Evolutionary conservation across 1,140 invertebrate genomes (phyloP).

Genomic region (Leguminivora glycinivorella): DNA sequence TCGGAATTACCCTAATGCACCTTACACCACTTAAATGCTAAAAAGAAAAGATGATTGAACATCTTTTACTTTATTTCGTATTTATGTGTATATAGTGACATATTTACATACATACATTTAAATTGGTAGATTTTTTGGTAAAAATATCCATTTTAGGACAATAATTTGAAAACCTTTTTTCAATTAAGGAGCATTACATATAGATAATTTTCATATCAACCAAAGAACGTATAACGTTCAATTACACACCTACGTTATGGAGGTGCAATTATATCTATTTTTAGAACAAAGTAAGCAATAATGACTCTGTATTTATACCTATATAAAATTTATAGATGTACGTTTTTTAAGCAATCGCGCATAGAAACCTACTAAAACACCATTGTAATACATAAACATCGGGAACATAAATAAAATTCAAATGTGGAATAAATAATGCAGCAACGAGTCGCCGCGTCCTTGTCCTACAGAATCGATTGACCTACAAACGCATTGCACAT

Average conservation of each 20-base stretch:
- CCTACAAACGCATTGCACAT: conserved; percentile 19
- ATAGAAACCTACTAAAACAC: conserved; percentile 25
- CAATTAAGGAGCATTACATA: no score
- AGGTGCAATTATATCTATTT: conserved; percentile 1
- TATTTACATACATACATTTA: no score
- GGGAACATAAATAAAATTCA: conserved; percentile 37
- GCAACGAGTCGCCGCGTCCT: conserved; percentile 7
- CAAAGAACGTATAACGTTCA: not conserved
- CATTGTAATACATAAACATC: conserved; percentile 36
- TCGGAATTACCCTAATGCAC: no score
- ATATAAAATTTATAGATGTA: not conserved
- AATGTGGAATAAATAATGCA: conserved; percentile 28
- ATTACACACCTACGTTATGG: not conserved
- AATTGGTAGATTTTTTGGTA: no score
- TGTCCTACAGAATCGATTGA: conserved; percentile 1
- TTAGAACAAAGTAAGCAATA: not conserved
- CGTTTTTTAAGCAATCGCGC: not conserved
- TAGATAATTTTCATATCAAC: not conserved
- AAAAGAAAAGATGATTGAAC: no score
- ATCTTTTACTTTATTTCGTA: no score
- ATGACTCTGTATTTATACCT: not conserved
- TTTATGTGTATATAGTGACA: no score
- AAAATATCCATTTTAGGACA: no score
- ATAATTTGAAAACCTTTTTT: no score
- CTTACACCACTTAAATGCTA: no score